phyloP scores from a whole-genome alignment of 2,888 invertebrate species.

The Scrobipalpa costella region DNA sequence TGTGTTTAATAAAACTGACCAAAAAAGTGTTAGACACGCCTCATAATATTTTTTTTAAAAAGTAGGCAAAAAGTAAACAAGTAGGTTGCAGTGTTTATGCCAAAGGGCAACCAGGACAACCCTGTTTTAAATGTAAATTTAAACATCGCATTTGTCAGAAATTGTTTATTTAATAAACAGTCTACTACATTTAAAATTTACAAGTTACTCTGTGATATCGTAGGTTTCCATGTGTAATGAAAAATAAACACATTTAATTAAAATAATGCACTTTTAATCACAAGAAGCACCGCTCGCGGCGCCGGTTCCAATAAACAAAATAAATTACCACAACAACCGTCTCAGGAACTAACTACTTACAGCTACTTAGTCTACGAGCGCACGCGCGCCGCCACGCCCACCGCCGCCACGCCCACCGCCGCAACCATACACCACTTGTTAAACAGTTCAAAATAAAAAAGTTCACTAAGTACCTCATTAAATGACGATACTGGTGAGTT shows the following conservation, averaged over 20 bases:
- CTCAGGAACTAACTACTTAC: slow-evolving; percentile 55
- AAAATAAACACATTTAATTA: slow-evolving; percentile 41
- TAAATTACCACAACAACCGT: slow-evolving; percentile 68
- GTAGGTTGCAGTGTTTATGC: too few relatives aligned
- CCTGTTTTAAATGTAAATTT: too few relatives aligned
- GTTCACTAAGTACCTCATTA: too few relatives aligned
- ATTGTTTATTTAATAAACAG: background rate
- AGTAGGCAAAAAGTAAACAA: too few relatives aligned
- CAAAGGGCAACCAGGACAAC: too few relatives aligned
- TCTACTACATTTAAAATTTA: too few relatives aligned
- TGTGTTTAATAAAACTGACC: too few relatives aligned
- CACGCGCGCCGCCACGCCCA: background rate
- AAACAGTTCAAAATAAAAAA: too few relatives aligned
- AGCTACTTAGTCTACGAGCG: slow-evolving; percentile 31
- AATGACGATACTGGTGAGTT: too few relatives aligned
- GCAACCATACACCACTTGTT: background rate
- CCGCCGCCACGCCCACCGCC: background rate
- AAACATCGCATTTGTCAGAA: background rate
- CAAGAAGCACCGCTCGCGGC: slow-evolving; percentile 56
- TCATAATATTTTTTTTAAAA: too few relatives aligned
- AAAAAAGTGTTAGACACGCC: too few relatives aligned
- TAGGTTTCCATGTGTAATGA: background rate
- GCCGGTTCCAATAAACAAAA: slow-evolving; percentile 50
- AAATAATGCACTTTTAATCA: slow-evolving; percentile 77
- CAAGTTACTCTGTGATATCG: background rate